Conservation (phyloP, 1,140 invertebrate genomes). For the Pemphigus obesinymphae region DNA sequence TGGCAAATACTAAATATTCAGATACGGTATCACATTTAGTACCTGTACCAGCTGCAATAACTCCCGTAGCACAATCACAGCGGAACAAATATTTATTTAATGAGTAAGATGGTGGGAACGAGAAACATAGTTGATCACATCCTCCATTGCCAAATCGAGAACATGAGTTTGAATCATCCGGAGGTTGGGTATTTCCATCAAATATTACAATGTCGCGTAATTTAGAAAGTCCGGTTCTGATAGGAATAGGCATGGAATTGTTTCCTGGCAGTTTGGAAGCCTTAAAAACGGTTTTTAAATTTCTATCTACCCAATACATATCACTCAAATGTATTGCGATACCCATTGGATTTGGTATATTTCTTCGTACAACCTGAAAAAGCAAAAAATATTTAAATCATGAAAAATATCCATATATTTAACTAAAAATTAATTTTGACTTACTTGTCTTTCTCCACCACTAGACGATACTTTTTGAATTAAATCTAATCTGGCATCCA, state of each 20-base stretch:
- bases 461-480: conserved; percentile 83
- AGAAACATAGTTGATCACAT: conserved; percentile 94
- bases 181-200: conserved; percentile 79
- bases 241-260: conserved; percentile 55
- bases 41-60: conserved; percentile 56
- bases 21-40: conserved; percentile 74
- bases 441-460: conserved; percentile 66
- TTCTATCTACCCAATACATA: conserved; percentile 95
- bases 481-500: conserved; percentile 86
- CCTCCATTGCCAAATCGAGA: conserved; percentile 65
- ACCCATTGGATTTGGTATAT: conserved; percentile 92
- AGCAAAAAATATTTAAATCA: conserved; percentile 6
- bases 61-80: conserved; percentile 88
- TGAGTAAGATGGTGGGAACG: conserved; percentile 64
- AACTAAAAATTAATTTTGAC: background rate
- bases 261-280: conserved; percentile 74
- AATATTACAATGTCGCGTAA: conserved; percentile 86
- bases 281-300: conserved; percentile 81
- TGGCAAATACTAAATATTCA: conserved; percentile 87
- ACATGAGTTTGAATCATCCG: conserved; percentile 74
- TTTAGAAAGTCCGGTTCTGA: conserved; percentile 77
- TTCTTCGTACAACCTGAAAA: conserved; percentile 68
- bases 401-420: background rate
- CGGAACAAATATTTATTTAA: conserved; percentile 56
- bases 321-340: conserved; percentile 76